Percentiles rank a stretch among this genome's conserved stretches.
Evolutionary conservation across 1,140 invertebrate species (phyloP).

Genomic region (Bursaphelenchus mucronatus): DNA sequence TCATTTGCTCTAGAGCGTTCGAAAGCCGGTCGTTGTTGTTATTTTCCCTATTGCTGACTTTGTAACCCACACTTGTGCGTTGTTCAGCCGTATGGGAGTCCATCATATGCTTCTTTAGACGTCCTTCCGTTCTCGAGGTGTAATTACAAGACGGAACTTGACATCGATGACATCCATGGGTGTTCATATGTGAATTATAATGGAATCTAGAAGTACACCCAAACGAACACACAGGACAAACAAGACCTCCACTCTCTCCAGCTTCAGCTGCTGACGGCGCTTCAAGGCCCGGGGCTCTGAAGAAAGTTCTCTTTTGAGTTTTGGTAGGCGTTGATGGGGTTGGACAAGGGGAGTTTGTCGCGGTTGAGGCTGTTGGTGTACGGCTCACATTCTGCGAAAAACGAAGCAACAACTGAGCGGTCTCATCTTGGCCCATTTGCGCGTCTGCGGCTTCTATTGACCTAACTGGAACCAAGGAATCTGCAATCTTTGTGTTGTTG

Average conservation of each 20-base stretch:
- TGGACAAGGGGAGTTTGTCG: neutral
- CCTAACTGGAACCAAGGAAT: too few species aligned
- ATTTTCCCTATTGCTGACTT: slow-evolving; percentile 25
- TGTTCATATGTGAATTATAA: slow-evolving; percentile 65
- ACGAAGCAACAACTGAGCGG: slow-evolving; percentile 6
- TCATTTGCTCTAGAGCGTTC: slow-evolving; percentile 44
- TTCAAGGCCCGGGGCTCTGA: slow-evolving; percentile 41
- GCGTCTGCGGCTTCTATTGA: neutral
- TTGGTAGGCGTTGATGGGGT: neutral
- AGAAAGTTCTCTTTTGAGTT: slow-evolving; percentile 32
- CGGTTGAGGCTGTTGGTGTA: neutral
- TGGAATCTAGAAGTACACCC: slow-evolving; percentile 59
- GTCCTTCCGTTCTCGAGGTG: slow-evolving; percentile 66
- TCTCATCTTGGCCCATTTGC: neutral
- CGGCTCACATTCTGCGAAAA: slow-evolving; percentile 20
- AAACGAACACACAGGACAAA: slow-evolving; percentile 61
- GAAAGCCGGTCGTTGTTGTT: slow-evolving; percentile 29
- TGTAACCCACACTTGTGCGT: slow-evolving; percentile 26
- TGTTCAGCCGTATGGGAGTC: slow-evolving; percentile 63
- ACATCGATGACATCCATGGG: slow-evolving; percentile 65
- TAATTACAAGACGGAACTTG: slow-evolving; percentile 65
- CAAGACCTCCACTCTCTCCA: slow-evolving; percentile 23
- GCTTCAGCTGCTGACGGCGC: slow-evolving; percentile 27
- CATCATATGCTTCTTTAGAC: slow-evolving; percentile 67
- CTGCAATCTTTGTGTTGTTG: slow-evolving; percentile 15